Evolutionary conservation across 1,140 invertebrate genomes (phyloP).

Genomic region (Penaeus indicus): DNA sequence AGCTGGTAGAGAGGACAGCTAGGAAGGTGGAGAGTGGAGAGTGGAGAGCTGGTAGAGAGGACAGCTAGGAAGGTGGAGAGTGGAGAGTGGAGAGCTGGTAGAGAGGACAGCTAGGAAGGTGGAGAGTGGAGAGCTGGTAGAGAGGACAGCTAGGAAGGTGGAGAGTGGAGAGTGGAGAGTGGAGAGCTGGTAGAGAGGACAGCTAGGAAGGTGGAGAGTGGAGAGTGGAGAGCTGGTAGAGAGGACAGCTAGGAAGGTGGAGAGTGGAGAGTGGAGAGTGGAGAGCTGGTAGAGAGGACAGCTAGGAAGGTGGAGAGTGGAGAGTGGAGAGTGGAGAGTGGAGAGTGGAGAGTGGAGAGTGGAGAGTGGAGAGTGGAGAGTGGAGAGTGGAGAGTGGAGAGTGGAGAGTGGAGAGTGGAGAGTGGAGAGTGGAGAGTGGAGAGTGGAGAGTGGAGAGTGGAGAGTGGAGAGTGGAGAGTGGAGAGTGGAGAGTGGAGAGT

Average conservation of each 20-base stretch:
- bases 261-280: no score
- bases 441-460: neutral
- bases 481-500: neutral
- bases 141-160: neutral
- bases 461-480: neutral
- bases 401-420: neutral
- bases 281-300: neutral
- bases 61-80: no score
- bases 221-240: no score
- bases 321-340: no score
- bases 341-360: neutral
- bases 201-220: neutral
- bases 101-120: neutral
- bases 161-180: no score
- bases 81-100: neutral
- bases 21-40: neutral
- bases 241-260: no score
- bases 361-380: neutral
- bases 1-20: no score
- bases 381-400: neutral
- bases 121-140: neutral
- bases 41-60: no score
- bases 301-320: neutral
- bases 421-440: neutral
- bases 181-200: neutral